phyloP scores from a whole-genome alignment of 2,797 vertebrate species.

The Crax fasciolata region DNA sequence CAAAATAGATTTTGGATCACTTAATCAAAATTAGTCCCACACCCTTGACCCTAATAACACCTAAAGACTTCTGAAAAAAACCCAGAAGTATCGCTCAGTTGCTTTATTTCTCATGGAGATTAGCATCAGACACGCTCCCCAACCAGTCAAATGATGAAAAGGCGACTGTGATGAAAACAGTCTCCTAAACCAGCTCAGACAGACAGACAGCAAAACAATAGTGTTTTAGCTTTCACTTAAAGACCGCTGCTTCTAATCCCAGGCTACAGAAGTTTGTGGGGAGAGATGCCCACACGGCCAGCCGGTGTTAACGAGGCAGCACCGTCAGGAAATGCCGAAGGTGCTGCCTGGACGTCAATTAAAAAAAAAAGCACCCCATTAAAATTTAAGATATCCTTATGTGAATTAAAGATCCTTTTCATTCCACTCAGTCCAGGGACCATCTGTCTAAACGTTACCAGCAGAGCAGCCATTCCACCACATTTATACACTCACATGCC shows the following conservation, averaged over 20 bases:
- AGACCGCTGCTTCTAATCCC: constrained; percentile 39
- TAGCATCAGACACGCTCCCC: constrained; percentile 64
- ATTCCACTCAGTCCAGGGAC: constrained; percentile 82
- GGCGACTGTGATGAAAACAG: constrained; percentile 41
- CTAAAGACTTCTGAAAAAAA: neutral
- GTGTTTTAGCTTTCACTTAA: constrained; percentile 64
- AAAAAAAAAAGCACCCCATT: neutral
- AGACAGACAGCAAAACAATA: constrained; percentile 63
- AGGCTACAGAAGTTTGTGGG: neutral
- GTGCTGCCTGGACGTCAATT: neutral
- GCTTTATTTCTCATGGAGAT: constrained; percentile 50
- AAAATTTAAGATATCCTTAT: constrained; percentile 37
- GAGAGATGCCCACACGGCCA: neutral
- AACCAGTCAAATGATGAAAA: constrained; percentile 47
- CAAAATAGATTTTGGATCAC: neutral
- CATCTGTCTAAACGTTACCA: constrained; percentile 80
- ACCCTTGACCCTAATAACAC: neutral
- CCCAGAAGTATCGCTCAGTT: neutral
- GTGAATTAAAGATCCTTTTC: constrained; percentile 75
- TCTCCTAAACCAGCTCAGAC: constrained; percentile 40
- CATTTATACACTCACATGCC: constrained; percentile 91
- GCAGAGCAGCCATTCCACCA: constrained; percentile 82
- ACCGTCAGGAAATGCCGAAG: neutral
- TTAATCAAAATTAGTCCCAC: neutral
- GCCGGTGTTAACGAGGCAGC: neutral